Percentiles rank a stretch among this genome's conserved stretches.
Evolutionary conservation across 2,797 vertebrate genomes (phyloP).

Genomic region (Paedocypris micromegethes): DNA sequence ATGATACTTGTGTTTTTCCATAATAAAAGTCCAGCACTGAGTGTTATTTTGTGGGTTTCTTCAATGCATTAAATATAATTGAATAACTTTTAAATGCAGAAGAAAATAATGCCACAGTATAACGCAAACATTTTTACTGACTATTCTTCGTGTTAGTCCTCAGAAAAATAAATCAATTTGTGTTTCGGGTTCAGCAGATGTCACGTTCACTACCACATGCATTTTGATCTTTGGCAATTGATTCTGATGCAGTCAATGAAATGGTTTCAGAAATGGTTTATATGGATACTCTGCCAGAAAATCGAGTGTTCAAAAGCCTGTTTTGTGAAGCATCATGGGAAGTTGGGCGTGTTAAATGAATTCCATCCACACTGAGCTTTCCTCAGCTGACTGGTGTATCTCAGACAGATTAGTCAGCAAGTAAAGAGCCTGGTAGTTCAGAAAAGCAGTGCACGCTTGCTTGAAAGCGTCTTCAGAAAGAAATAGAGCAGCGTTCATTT

Average conservation of each 20-base stretch:
- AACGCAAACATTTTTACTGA: background rate
- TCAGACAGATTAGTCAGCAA: slow-evolving; percentile 41
- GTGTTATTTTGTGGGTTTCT: too few relatives aligned
- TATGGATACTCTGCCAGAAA: background rate
- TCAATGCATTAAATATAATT: too few relatives aligned
- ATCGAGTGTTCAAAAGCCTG: background rate
- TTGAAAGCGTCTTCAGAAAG: background rate
- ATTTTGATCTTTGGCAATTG: too few relatives aligned
- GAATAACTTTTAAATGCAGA: too few relatives aligned
- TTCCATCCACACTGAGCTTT: slow-evolving; percentile 13
- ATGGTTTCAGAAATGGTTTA: background rate
- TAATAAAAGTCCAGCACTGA: too few relatives aligned
- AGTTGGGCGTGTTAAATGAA: slow-evolving; percentile 15
- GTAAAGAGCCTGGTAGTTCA: slow-evolving; percentile 12
- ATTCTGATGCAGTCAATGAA: background rate
- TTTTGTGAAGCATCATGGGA: slow-evolving; percentile 1
- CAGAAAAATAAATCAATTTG: slow-evolving; percentile 20
- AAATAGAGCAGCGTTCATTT: background rate
- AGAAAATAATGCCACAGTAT: background rate
- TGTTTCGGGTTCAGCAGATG: background rate
- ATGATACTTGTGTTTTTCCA: background rate
- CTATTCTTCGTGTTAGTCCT: background rate
- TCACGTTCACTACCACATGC: background rate
- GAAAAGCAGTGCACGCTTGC: background rate
- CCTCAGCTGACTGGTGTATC: slow-evolving; percentile 34